These are phyloP conservation scores for Spondyliosoma cantharus DNA, from an alignment of 2,797 vertebrate genomes.

Conservation along the genomic window DNA sequence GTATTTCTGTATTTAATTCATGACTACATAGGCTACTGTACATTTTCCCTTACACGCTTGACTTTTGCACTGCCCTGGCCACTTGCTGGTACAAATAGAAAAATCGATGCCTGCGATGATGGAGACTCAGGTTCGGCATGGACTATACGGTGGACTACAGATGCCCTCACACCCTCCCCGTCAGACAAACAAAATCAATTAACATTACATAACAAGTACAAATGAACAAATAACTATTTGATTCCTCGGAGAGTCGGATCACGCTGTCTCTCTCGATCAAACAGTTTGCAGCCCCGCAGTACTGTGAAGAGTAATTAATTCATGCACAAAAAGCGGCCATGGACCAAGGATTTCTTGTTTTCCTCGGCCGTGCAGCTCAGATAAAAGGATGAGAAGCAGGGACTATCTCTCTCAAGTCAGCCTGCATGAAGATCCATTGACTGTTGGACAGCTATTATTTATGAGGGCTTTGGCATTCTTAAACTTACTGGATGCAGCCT, in stretches of 20 bases:
- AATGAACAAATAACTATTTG: slow-evolving; percentile 40
- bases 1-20: neutral
- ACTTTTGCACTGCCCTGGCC: neutral
- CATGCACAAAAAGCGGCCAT: slow-evolving; percentile 45
- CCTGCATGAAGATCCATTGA: slow-evolving; percentile 48
- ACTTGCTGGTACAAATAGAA: slow-evolving; percentile 8
- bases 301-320: slow-evolving; percentile 56
- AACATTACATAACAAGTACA: slow-evolving; percentile 36
- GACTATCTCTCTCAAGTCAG: slow-evolving; percentile 34
- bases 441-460: slow-evolving; percentile 60
- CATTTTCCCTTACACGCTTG: neutral
- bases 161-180: slow-evolving; percentile 5
- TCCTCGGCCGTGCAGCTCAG: slow-evolving; percentile 14
- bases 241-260: slow-evolving; percentile 38
- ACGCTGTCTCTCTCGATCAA: slow-evolving; percentile 27
- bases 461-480: slow-evolving; percentile 52
- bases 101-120: slow-evolving; percentile 43
- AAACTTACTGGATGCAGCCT: slow-evolving; percentile 43
- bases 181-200: slow-evolving; percentile 56
- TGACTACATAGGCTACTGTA: neutral
- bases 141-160: neutral
- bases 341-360: slow-evolving; percentile 27
- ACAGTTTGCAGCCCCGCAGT: slow-evolving; percentile 23
- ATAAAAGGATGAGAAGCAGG: slow-evolving; percentile 40
- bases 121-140: slow-evolving; percentile 2